These are phyloP conservation scores for Thomomys bottae DNA, from an alignment of 2,113 vertebrate species.

Conservation along the genomic window DNA sequence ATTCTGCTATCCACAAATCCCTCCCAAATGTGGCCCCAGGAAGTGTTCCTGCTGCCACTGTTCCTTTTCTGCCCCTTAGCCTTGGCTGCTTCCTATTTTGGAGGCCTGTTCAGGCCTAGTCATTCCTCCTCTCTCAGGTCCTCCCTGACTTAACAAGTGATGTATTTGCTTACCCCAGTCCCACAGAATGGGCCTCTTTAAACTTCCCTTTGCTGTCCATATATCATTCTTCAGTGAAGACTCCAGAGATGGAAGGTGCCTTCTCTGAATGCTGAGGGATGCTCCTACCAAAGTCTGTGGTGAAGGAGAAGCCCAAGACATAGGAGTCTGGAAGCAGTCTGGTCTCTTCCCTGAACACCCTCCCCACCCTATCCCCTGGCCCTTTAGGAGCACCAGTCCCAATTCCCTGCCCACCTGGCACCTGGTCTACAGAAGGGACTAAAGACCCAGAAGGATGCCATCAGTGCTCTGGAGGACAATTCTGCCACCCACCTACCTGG, in stretches of 20 bases:
- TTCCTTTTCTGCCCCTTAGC: background rate
- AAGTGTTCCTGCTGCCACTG: background rate
- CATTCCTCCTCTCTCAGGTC: too few species aligned
- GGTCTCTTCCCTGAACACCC: background rate
- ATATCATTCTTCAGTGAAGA: background rate
- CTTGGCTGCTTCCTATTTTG: background rate
- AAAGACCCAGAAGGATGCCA: conserved; percentile 84
- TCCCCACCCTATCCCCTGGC: background rate
- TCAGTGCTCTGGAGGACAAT: conserved; percentile 86
- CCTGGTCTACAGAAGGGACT: conserved; percentile 88
- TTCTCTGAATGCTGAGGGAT: background rate
- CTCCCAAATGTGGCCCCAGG: background rate
- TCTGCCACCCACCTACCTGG: conserved; percentile 85
- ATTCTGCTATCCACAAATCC: background rate
- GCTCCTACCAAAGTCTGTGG: background rate
- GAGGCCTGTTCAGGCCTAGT: background rate
- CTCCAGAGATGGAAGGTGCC: background rate
- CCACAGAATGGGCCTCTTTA: background rate
- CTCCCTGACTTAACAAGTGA: background rate
- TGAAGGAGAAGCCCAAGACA: background rate
- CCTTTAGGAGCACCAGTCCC: conserved; percentile 86
- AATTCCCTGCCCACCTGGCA: conserved; percentile 88
- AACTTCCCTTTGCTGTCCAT: background rate
- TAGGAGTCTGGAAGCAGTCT: background rate
- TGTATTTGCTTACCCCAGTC: background rate